Base-by-base conservation (phyloP, 1,140 invertebrate species). In the Drosophila kanapiae region DNA sequence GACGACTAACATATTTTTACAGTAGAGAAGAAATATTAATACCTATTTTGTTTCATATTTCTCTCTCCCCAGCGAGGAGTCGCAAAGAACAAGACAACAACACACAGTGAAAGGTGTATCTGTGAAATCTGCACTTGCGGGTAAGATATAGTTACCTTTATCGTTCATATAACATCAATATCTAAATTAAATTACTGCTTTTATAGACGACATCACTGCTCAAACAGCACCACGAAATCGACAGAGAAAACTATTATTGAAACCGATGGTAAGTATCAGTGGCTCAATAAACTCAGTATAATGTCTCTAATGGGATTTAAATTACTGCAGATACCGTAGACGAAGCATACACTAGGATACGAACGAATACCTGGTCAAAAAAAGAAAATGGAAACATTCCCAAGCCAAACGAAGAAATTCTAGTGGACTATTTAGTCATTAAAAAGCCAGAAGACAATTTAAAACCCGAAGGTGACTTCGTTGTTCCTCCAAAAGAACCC, bases 121-220 rank as follows among this genome's bases (percentile, higher is more conserved):
- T 98, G 97, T 92, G 96, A 98, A 94, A 96, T 98, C 45, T 98
- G 97, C 92, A 97, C 96, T 86, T 98, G 97, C 93, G 97, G 97
- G 97, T 98, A 94, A 96, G 96, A 13, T n/a, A 14, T 18, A 31
- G 6, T 23, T 31, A 4, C 27, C 16, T 31, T 31, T 10, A 13
- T 16, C n/a, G 0, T 42, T 27, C 3, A 6, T 18, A 16, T 27
- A 10, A n/a, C 3, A 4, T 42, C n/a, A 4, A 38, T 29, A 38
- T 9, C 13, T 43, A 11, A 40, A 29, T 27, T 13, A 1, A 27
- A 31, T 37, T 3, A 27, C 9, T 43, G 0, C 3, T 16, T 10
- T 38, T 67, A 35, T 14, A 92, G 91, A 38, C 91, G 87, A 16
- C 91, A 92, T 86, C 91, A 92, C 76, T 92, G 91, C 60, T 60